Evolutionary conservation across 2,113 vertebrate genomes (phyloP).

Genomic region (Scomber scombrus): DNA sequence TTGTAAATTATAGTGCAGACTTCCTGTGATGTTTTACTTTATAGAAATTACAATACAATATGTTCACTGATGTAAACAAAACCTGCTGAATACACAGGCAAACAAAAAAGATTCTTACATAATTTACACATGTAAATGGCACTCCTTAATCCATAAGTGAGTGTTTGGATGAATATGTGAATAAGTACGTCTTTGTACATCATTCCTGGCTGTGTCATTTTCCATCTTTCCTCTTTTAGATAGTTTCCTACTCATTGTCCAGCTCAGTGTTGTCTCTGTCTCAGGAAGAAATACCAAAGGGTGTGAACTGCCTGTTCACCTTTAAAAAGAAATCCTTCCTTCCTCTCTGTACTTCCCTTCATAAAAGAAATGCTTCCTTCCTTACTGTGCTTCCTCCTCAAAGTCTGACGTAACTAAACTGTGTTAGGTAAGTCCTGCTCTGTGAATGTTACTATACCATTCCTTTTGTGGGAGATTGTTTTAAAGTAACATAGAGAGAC

Average conservation of each 20-base stretch:
- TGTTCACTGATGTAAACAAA: neutral
- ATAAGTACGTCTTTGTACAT: no score
- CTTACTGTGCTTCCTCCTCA: conserved; percentile 26
- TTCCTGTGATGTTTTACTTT: neutral
- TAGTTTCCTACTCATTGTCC: conserved; percentile 39
- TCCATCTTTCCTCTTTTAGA: conserved; percentile 14
- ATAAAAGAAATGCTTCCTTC: conserved; percentile 39
- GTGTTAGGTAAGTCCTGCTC: conserved; percentile 8
- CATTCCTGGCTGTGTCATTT: conserved; percentile 9
- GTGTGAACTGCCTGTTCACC: conserved; percentile 43
- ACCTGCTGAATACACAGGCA: neutral
- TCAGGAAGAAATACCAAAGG: conserved; percentile 36
- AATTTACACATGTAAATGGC: no score
- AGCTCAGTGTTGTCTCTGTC: neutral
- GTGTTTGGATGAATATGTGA: neutral
- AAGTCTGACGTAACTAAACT: conserved; percentile 32
- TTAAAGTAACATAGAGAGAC: neutral
- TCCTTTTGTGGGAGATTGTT: neutral
- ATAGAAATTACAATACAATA: neutral
- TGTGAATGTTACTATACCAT: neutral
- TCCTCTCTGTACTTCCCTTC: conserved; percentile 52
- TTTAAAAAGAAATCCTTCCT: conserved; percentile 63
- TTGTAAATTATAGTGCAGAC: conserved; percentile 6
- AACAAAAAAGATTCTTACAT: neutral
- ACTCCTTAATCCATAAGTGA: no score